Conservation (phyloP, 1,140 invertebrate species). For the Ips typographus region DNA sequence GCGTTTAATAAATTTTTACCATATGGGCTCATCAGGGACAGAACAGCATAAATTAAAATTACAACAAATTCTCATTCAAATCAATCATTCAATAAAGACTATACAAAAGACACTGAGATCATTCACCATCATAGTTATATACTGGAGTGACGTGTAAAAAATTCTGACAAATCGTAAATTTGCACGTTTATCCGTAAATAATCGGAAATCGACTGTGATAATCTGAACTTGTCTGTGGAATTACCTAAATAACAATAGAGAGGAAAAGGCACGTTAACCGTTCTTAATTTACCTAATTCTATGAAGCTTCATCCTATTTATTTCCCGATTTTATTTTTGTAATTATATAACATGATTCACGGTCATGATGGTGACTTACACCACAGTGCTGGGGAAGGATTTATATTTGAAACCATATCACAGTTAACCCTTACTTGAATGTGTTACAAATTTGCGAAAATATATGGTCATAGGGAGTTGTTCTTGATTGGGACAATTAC, state of each 20-base stretch:
- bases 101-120: too few relatives aligned
- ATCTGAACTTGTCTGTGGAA: constrained; percentile 16
- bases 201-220: constrained; percentile 21
- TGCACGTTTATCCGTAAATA: constrained; percentile 4
- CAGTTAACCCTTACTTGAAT: too few relatives aligned
- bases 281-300: constrained; percentile 21
- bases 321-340: constrained; percentile 21
- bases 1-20: too few relatives aligned
- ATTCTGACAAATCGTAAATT: neutral
- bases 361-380: constrained; percentile 38
- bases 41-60: too few relatives aligned
- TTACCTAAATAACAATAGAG: constrained; percentile 17
- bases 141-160: neutral
- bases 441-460: too few relatives aligned
- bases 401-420: too few relatives aligned
- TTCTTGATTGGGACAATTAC: too few relatives aligned
- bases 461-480: too few relatives aligned
- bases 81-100: too few relatives aligned
- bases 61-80: too few relatives aligned
- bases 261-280: constrained; percentile 20
- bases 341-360: constrained; percentile 42
- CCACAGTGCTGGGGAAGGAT: constrained; percentile 8
- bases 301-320: constrained; percentile 23
- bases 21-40: too few relatives aligned
- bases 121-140: too few relatives aligned